These are phyloP conservation scores for Rotaria macrura DNA, from an alignment of 2,888 invertebrate species.

Conservation along the genomic window DNA sequence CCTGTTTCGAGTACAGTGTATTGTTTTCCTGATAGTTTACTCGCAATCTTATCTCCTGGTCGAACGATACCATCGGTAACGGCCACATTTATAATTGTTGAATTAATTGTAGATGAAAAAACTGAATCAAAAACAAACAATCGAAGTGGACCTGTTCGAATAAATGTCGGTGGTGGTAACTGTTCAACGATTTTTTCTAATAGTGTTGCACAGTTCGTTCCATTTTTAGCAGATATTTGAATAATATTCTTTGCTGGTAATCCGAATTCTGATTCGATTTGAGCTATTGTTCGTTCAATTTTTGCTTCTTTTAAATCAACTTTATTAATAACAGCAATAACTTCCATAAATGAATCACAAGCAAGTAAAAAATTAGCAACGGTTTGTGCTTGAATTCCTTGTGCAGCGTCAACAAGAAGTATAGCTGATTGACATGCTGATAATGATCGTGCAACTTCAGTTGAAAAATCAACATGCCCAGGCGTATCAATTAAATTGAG, in stretches of 20 bases:
- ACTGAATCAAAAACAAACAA: slow-evolving; percentile 83
- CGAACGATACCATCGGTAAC: slow-evolving; percentile 65
- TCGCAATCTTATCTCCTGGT: slow-evolving; percentile 66
- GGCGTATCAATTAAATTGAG: slow-evolving; percentile 94
- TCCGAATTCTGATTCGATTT: background rate
- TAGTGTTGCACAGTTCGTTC: slow-evolving; percentile 68
- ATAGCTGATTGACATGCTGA: slow-evolving; percentile 87
- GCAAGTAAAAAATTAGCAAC: slow-evolving; percentile 90
- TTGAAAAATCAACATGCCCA: slow-evolving; percentile 87
- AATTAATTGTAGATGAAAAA: slow-evolving; percentile 74
- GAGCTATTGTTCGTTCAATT: slow-evolving; percentile 20
- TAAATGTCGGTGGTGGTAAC: slow-evolving; percentile 57
- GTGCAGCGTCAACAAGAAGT: slow-evolving; percentile 80
- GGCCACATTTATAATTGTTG: slow-evolving; percentile 63
- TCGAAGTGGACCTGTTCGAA: slow-evolving; percentile 56
- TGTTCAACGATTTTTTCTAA: slow-evolving; percentile 66
- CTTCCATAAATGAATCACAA: slow-evolving; percentile 65
- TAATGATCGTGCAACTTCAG: slow-evolving; percentile 81
- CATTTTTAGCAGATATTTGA: slow-evolving; percentile 77
- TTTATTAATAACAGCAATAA: slow-evolving; percentile 89
- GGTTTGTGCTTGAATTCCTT: slow-evolving; percentile 86
- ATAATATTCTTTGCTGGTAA: slow-evolving; percentile 17
- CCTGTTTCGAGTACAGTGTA: slow-evolving; percentile 53
- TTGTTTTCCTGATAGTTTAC: slow-evolving; percentile 60
- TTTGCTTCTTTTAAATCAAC: slow-evolving; percentile 78